Conservation (phyloP, 2,113 vertebrate genomes). For the Callipepla squamata region DNA sequence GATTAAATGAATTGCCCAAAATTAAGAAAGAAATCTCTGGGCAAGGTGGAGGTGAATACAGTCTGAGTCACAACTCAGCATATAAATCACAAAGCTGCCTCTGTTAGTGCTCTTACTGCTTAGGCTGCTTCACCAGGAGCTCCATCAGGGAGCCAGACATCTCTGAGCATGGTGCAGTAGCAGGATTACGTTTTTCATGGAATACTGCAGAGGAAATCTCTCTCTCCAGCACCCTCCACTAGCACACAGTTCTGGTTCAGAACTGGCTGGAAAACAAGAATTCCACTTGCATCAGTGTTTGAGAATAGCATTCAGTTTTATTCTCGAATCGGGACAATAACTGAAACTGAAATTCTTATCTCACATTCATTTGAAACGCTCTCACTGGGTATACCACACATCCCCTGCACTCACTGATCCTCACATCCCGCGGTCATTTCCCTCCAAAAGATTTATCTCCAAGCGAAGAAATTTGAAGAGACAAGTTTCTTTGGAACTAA, state of each 20-base stretch:
- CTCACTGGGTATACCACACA: not conserved
- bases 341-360: not conserved
- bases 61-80: conserved; percentile 48
- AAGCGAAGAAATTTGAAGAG: not conserved
- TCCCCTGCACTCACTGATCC: not conserved
- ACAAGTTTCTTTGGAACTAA: not conserved
- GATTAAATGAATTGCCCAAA: conserved; percentile 41
- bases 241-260: not conserved
- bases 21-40: conserved; percentile 23
- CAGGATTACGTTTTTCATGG: not conserved
- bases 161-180: not conserved
- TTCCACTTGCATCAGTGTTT: not conserved
- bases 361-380: not conserved
- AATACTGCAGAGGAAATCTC: not conserved
- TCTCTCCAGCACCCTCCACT: not conserved
- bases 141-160: not conserved
- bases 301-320: not conserved
- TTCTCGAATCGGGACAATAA: not conserved
- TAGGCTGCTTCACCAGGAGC: not conserved
- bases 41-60: conserved; percentile 46
- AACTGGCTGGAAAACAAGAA: conserved; percentile 1
- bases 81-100: conserved; percentile 14
- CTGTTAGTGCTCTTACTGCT: not conserved
- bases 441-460: not conserved
- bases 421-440: not conserved